A percentile compares a stretch with the other conserved stretches of the same genome.
Evolutionary conservation across 2,113 vertebrate genomes (phyloP).

Genomic region (Sterna hirundo): DNA sequence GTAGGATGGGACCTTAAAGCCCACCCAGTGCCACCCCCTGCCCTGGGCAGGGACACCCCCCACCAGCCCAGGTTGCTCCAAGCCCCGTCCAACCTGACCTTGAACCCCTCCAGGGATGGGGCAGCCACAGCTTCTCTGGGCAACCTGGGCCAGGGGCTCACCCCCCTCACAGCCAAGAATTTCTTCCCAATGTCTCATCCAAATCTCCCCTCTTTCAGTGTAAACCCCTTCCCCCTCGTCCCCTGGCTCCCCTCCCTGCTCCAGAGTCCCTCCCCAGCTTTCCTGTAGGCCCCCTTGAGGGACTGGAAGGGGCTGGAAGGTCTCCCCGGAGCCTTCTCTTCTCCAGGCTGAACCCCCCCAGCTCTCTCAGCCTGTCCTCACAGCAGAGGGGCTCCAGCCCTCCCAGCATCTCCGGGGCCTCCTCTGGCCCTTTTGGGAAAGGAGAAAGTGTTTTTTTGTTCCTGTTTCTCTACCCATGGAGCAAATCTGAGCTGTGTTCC

Average conservation of each 20-base stretch:
- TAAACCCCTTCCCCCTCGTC: too few relatives aligned
- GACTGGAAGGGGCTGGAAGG: too few relatives aligned
- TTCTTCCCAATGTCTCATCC: background rate
- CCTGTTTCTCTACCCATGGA: background rate
- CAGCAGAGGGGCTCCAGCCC: background rate
- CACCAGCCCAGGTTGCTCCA: background rate
- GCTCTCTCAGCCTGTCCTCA: background rate
- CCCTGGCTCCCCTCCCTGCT: too few relatives aligned
- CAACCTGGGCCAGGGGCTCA: too few relatives aligned
- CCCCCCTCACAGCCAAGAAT: too few relatives aligned
- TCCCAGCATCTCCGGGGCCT: background rate
- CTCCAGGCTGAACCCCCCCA: too few relatives aligned
- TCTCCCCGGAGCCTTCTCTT: too few relatives aligned
- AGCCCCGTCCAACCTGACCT: background rate
- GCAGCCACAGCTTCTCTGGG: too few relatives aligned
- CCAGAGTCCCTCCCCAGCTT: too few relatives aligned
- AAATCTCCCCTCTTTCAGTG: too few relatives aligned
- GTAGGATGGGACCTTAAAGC: background rate
- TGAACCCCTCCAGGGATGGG: background rate
- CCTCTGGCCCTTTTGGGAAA: background rate
- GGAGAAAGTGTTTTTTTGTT: background rate
- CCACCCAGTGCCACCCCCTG: too few relatives aligned
- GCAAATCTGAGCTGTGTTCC: background rate
- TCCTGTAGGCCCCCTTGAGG: too few relatives aligned
- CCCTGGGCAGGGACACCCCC: background rate